A percentile compares a stretch with the other conserved stretches of the same genome.
Evolutionary conservation across 2,113 vertebrate species (phyloP).

Genomic region (Promerops cafer): DNA sequence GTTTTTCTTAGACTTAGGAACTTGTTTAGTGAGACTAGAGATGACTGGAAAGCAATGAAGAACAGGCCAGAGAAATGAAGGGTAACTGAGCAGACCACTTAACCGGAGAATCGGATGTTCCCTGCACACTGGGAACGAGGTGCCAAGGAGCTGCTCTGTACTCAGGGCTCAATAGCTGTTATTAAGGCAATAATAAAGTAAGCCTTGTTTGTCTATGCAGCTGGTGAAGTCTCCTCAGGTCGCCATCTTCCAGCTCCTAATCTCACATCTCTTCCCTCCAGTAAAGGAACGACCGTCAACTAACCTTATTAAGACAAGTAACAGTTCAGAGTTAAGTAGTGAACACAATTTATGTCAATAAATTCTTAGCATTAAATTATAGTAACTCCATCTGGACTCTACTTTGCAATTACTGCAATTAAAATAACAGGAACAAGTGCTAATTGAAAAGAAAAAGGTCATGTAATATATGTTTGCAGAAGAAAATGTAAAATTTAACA

Average conservation of each 20-base stretch:
- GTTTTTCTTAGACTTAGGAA: too few relatives aligned
- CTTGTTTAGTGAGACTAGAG: neutral
- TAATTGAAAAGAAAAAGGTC: neutral
- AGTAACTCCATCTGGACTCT: neutral
- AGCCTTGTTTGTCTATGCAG: conserved; percentile 77
- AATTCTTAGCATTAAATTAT: neutral
- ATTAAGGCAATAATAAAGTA: conserved; percentile 78
- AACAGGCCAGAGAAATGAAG: conserved; percentile 42
- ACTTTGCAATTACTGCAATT: neutral
- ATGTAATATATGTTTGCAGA: neutral
- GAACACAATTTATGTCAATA: neutral
- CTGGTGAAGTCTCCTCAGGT: conserved; percentile 69
- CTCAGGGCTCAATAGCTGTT: conserved; percentile 73
- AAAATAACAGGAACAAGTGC: neutral
- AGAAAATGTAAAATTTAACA: neutral
- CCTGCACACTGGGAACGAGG: neutral
- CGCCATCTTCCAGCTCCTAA: conserved; percentile 59
- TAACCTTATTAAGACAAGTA: conserved; percentile 33
- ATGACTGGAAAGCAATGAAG: conserved; percentile 34
- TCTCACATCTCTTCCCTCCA: conserved; percentile 50
- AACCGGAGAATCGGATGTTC: conserved; percentile 67
- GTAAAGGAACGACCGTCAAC: neutral
- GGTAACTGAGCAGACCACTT: conserved; percentile 61
- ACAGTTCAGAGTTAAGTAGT: neutral
- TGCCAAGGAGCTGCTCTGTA: conserved; percentile 72